Percentiles rank a stretch among this genome's conserved stretches.
Evolutionary conservation across 2,888 invertebrate species (phyloP).

Genomic region (Cantharis rufa): DNA sequence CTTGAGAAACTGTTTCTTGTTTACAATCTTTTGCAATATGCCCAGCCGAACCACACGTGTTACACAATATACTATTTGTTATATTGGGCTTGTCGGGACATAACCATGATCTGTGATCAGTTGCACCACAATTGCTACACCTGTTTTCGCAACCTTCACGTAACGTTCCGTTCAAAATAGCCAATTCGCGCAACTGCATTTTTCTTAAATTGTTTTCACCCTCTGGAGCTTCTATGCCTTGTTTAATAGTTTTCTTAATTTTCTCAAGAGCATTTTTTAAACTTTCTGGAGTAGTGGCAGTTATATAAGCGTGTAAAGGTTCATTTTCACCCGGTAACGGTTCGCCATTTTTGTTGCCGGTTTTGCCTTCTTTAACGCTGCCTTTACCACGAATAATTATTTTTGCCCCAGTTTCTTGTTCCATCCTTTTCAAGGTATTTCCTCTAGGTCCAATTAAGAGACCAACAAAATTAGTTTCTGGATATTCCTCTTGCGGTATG

Average conservation of each 20-base stretch:
- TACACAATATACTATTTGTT: slow-evolving; percentile 94
- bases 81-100: slow-evolving; percentile 96
- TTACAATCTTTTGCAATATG: slow-evolving; percentile 97
- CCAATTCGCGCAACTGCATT: slow-evolving; percentile 96
- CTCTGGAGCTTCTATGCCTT: slow-evolving; percentile 98
- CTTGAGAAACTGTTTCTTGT: slow-evolving; percentile 77
- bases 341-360: slow-evolving; percentile 92
- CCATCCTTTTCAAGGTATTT: slow-evolving; percentile 96
- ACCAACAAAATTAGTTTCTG: slow-evolving; percentile 99
- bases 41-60: slow-evolving; percentile 96
- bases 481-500: slow-evolving; percentile 99
- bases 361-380: slow-evolving; percentile 98
- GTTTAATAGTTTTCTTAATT: slow-evolving; percentile 89
- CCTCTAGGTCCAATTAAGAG: slow-evolving; percentile 97
- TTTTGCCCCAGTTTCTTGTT: slow-evolving; percentile 94
- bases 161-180: slow-evolving; percentile 95
- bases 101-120: slow-evolving; percentile 94
- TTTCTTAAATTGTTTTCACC: slow-evolving; percentile 97
- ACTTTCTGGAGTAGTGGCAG: slow-evolving; percentile 93
- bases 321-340: slow-evolving; percentile 99
- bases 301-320: slow-evolving; percentile 98
- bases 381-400: slow-evolving; percentile 99
- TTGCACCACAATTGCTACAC: slow-evolving; percentile 91
- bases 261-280: slow-evolving; percentile 97
- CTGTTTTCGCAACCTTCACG: slow-evolving; percentile 93